These are phyloP conservation scores for Silurus aristotelis DNA, from an alignment of 2,797 vertebrate genomes.

Conservation along the genomic window DNA sequence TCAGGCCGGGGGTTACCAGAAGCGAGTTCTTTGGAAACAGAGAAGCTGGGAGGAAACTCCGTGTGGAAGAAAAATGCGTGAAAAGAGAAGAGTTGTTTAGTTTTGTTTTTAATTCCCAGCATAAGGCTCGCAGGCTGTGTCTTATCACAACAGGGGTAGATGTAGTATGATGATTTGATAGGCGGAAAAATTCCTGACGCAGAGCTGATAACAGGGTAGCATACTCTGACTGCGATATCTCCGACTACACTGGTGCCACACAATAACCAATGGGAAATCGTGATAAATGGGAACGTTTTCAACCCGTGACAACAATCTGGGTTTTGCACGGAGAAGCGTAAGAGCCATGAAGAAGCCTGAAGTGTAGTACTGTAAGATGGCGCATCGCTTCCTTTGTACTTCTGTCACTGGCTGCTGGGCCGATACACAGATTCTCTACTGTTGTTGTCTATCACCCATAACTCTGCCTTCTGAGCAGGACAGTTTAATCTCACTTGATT, in stretches of 20 bases:
- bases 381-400: constrained; percentile 60
- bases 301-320: neutral
- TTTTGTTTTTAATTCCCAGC: too few relatives aligned
- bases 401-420: constrained; percentile 54
- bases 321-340: neutral
- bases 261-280: neutral
- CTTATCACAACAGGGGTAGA: constrained; percentile 25
- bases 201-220: constrained; percentile 18
- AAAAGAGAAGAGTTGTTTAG: neutral
- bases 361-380: constrained; percentile 37
- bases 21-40: constrained; percentile 48
- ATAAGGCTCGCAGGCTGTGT: neutral
- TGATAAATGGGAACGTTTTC: neutral
- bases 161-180: constrained; percentile 23
- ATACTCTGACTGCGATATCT: neutral
- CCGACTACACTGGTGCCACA: constrained; percentile 6
- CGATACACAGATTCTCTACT: neutral
- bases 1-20: constrained; percentile 53
- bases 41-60: constrained; percentile 9
- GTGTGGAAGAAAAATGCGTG: neutral
- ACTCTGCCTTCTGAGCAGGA: neutral
- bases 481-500: neutral
- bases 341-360: constrained; percentile 5
- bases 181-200: constrained; percentile 15
- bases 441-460: neutral